These are phyloP conservation scores for Phalera bucephala DNA, from an alignment of 2,888 invertebrate genomes.

Conservation along the genomic window DNA sequence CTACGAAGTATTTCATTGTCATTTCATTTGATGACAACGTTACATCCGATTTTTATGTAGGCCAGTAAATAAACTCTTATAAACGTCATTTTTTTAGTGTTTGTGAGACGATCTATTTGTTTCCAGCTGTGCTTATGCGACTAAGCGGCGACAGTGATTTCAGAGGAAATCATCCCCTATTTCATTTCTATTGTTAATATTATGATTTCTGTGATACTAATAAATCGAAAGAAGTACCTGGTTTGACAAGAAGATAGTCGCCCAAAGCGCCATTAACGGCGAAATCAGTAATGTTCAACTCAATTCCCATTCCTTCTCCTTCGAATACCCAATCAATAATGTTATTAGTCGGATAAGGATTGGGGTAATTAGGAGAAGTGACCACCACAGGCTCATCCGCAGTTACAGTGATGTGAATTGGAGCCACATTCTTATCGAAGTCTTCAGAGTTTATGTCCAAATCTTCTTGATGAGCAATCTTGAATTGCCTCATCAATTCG, in stretches of 20 bases:
- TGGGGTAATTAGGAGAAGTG: slow-evolving; percentile 58
- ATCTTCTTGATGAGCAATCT: slow-evolving; percentile 32
- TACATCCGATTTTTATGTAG: no score
- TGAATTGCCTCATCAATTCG: slow-evolving; percentile 45
- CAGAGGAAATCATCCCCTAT: no score
- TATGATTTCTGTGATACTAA: no score
- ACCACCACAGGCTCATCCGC: slow-evolving; percentile 45
- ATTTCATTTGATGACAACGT: no score
- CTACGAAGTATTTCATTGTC: no score
- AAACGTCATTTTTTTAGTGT: no score
- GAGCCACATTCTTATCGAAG: slow-evolving; percentile 33
- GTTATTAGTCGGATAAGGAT: slow-evolving; percentile 51
- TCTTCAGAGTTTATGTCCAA: slow-evolving; percentile 36
- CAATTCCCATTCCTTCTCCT: slow-evolving; percentile 67
- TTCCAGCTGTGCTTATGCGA: no score
- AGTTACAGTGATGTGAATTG: slow-evolving; percentile 42
- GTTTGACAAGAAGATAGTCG: slow-evolving; percentile 68
- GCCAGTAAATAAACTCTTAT: no score
- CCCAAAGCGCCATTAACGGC: slow-evolving; percentile 55
- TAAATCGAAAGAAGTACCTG: slow-evolving; percentile 60
- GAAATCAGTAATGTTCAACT: slow-evolving; percentile 66
- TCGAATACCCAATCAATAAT: slow-evolving; percentile 62
- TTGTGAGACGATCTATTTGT: no score
- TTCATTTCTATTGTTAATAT: no score
- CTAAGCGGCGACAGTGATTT: no score